Evolutionary conservation across 2,797 vertebrate genomes (phyloP), one percentile per base, ranked within the genome.

Genomic region (Benthosema pterotum): DNA sequence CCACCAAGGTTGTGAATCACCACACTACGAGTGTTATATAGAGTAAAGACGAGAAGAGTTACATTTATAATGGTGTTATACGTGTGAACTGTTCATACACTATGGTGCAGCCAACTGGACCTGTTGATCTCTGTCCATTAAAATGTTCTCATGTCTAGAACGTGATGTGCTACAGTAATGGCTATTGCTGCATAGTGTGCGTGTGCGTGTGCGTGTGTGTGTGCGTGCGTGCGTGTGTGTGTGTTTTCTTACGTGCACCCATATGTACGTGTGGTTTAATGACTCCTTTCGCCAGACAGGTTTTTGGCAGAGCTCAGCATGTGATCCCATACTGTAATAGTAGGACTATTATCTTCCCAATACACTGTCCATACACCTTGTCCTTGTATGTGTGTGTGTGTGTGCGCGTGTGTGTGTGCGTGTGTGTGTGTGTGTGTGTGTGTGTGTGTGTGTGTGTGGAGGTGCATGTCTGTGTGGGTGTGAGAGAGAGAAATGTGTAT

Each of bases 311-410:
- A 66, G 61, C 57, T 71, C 53, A n/a, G 17, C 61, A n/a, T 52
- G 63, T 56, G 72, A 82, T 75, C 80, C 61, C 77, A 13, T 15
- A 46, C 5, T 6, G 12, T 13, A 15, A 13, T 13, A 69, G 71
- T 77, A 83, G 69, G 75, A 77, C 70, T 69, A 85, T 83, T 82
- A 83, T 85, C 80, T 83, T 57, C 66, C 77, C 67, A 74, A 74
- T 74, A 77, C 65, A 68, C 69, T 79, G 74, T 67, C 55, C 69
- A 69, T 70, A 70, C 77, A 80, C 65, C 65, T 70, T 38, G 55
- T 77, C 38, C 49, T 32, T 71, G 50, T 60, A 60, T 64, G 66
- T 3, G 60, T 46, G 43, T 46, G 12, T n/a, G 43, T 14, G 12
- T 46, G 62, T 55, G 63, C 28, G 58, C 52, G 53, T 79, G 78